Evolutionary conservation across 2,888 invertebrate species (phyloP).

Genomic region (Nemurella pictetii): DNA sequence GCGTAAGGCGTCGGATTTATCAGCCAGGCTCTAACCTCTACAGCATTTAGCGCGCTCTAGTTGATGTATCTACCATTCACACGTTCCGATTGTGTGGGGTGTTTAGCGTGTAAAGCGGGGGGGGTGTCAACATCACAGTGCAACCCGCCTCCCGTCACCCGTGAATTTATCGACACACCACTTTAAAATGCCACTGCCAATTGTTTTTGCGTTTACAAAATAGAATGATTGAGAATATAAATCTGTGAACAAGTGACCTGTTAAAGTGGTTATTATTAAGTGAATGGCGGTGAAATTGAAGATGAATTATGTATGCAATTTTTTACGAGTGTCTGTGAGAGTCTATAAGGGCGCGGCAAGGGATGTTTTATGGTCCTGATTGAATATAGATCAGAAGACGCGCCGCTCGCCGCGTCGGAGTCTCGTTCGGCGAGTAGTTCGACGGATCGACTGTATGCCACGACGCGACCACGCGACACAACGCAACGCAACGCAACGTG

Average conservation of each 20-base stretch:
- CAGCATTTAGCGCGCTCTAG: no score
- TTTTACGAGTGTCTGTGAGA: not conserved
- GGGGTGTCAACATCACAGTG: not conserved
- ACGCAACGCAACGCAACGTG: not conserved
- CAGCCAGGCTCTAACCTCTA: no score
- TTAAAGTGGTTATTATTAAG: not conserved
- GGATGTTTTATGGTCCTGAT: not conserved
- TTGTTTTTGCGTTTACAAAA: not conserved
- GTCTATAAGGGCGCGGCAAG: not conserved
- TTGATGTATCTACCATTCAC: no score
- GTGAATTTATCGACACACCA: not conserved
- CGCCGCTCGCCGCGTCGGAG: no score
- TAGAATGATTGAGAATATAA: constrained; percentile 13
- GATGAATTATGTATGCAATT: not conserved
- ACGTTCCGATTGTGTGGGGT: no score
- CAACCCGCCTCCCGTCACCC: not conserved
- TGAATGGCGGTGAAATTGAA: not conserved
- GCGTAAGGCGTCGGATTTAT: no score
- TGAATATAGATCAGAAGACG: not conserved
- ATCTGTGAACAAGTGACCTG: not conserved
- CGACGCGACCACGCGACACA: no score
- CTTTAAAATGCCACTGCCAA: not conserved
- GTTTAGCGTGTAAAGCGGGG: no score
- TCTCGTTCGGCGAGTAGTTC: not conserved
- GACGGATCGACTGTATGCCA: no score